Conservation (phyloP, 2,888 invertebrate species). For the Scaptomyza parva region DNA sequence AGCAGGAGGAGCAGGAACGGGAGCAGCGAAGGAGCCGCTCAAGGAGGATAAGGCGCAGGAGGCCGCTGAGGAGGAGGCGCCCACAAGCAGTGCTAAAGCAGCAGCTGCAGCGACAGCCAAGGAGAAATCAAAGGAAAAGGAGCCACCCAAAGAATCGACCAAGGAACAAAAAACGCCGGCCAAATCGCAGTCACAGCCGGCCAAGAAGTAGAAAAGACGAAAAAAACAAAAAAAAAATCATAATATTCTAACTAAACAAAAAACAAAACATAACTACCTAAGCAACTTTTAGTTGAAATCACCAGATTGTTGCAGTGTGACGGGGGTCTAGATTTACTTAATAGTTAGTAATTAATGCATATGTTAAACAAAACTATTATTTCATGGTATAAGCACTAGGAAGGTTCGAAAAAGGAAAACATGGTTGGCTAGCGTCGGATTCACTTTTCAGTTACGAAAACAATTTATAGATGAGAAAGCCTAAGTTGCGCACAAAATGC, state of each 20-base stretch:
- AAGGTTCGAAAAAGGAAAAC: constrained; percentile 81
- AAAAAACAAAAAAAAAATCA: neutral
- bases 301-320: constrained; percentile 69
- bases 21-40: constrained; percentile 67
- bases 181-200: constrained; percentile 35
- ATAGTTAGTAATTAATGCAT: constrained; percentile 37
- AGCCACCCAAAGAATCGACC: constrained; percentile 35
- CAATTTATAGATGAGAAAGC: constrained; percentile 5
- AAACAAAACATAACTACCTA: neutral
- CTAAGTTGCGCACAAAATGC: constrained; percentile 45
- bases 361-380: constrained; percentile 14
- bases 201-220: constrained; percentile 50
- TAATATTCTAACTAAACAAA: constrained; percentile 26
- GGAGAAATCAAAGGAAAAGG: constrained; percentile 46
- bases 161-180: constrained; percentile 40
- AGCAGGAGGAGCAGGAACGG: no score
- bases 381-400: constrained; percentile 63
- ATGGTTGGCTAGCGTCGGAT: constrained; percentile 72
- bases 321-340: constrained; percentile 67
- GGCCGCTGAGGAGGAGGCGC: constrained; percentile 70
- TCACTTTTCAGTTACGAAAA: constrained; percentile 22
- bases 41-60: constrained; percentile 71
- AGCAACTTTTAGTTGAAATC: constrained; percentile 31
- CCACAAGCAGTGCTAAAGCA: constrained; percentile 64
- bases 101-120: constrained; percentile 43